Evolutionary conservation across 2,113 vertebrate species (phyloP).

Genomic region (Phoxinus phoxinus): DNA sequence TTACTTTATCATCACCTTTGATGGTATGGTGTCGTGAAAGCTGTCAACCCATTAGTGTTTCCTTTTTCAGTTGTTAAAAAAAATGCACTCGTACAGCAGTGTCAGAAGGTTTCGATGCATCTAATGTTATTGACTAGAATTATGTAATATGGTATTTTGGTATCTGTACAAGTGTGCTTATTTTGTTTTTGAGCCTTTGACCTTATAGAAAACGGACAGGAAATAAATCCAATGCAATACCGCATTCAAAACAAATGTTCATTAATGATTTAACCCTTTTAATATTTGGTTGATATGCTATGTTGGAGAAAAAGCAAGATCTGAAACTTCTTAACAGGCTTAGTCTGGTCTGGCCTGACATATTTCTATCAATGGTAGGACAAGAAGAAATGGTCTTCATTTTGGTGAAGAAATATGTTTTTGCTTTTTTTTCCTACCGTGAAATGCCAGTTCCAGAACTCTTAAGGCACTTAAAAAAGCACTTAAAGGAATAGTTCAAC

Average conservation of each 20-base stretch:
- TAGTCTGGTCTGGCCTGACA: neutral
- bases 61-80: neutral
- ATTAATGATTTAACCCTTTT: neutral
- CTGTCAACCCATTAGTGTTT: conserved; percentile 9
- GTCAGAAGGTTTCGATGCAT: neutral
- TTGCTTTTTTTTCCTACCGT: neutral
- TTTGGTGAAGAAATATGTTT: neutral
- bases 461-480: neutral
- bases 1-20: conserved; percentile 43
- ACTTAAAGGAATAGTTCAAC: neutral
- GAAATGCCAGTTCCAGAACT: neutral
- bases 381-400: neutral
- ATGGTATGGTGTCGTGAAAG: conserved; percentile 35
- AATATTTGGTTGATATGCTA: no score
- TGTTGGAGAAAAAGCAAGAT: neutral
- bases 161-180: neutral
- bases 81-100: neutral
- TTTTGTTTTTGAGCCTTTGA: neutral
- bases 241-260: neutral
- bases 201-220: neutral
- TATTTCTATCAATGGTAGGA: neutral
- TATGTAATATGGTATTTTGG: neutral
- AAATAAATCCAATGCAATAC: no score
- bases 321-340: neutral
- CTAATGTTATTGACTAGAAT: neutral